Conservation (phyloP, 2,797 vertebrate genomes). For the Catostomus latipinnis region DNA sequence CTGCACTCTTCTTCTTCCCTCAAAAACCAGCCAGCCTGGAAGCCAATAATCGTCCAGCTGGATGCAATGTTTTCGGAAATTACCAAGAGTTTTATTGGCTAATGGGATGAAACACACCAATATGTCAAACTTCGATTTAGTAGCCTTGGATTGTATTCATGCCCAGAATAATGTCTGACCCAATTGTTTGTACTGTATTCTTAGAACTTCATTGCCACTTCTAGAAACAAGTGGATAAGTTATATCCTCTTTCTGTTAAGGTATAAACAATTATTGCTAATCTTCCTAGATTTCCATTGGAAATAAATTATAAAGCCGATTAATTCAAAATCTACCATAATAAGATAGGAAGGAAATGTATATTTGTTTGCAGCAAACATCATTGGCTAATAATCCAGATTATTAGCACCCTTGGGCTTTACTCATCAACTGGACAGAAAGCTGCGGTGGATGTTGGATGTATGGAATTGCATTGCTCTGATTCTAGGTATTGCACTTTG, state of each 20-base stretch:
- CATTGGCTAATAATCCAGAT: conserved; percentile 1
- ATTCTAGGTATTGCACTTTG: not conserved
- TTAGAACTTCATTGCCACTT: not conserved
- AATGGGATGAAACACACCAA: conserved; percentile 87
- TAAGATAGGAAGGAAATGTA: not conserved
- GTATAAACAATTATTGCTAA: not conserved
- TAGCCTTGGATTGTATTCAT: conserved; percentile 61
- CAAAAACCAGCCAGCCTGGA: conserved; percentile 59
- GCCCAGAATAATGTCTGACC: conserved; percentile 75
- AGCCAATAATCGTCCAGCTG: conserved; percentile 76
- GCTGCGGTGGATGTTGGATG: not conserved
- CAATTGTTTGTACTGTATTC: conserved; percentile 53
- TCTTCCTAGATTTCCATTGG: not conserved
- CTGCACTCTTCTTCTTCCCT: conserved; percentile 39
- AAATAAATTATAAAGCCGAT: conserved; percentile 1
- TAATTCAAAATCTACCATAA: not conserved
- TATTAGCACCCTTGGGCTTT: not conserved
- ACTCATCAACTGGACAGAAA: not conserved
- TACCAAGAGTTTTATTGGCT: conserved; percentile 85
- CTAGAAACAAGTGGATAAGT: not conserved
- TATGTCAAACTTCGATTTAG: conserved; percentile 79
- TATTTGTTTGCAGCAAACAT: conserved; percentile 14
- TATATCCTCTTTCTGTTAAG: not conserved
- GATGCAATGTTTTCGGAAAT: conserved; percentile 80
- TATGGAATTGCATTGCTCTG: not conserved